phyloP scores from a whole-genome alignment of 2,113 vertebrate species.

The Onychostoma macrolepis region DNA sequence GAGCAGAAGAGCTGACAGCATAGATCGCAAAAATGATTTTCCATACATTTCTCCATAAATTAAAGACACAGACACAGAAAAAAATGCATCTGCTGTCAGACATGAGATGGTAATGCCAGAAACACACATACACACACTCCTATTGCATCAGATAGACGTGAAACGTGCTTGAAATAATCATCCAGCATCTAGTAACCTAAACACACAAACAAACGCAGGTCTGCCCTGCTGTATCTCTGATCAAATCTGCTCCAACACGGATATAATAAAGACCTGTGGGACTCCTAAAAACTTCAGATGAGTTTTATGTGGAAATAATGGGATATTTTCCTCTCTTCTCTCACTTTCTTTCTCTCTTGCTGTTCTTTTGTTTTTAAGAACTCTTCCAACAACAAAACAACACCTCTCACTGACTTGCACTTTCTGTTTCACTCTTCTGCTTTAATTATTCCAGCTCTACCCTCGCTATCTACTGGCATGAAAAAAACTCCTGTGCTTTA shows the following conservation, averaged over 20 bases:
- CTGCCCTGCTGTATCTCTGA: background rate
- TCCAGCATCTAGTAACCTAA: background rate
- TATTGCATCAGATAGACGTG: slow-evolving; percentile 7
- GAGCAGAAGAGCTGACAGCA: background rate
- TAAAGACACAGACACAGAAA: background rate
- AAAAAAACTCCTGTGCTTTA: background rate
- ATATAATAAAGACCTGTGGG: slow-evolving; percentile 38
- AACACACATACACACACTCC: slow-evolving; percentile 12
- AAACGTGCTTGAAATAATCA: slow-evolving; percentile 22
- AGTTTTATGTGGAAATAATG: slow-evolving; percentile 33
- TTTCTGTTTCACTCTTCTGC: background rate
- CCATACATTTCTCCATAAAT: background rate
- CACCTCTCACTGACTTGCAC: background rate
- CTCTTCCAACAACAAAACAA: background rate
- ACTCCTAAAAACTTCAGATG: slow-evolving; percentile 39
- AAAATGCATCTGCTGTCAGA: background rate
- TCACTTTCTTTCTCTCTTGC: background rate
- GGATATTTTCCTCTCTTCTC: background rate
- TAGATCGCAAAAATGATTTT: too few species aligned
- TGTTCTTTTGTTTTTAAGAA: background rate
- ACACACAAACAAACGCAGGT: background rate
- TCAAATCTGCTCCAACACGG: slow-evolving; percentile 20
- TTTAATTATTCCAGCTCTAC: background rate
- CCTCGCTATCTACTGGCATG: background rate
- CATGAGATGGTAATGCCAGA: background rate